These are phyloP conservation scores for Anthoptus insignis DNA, from an alignment of 2,888 invertebrate species.

Conservation along the genomic window DNA sequence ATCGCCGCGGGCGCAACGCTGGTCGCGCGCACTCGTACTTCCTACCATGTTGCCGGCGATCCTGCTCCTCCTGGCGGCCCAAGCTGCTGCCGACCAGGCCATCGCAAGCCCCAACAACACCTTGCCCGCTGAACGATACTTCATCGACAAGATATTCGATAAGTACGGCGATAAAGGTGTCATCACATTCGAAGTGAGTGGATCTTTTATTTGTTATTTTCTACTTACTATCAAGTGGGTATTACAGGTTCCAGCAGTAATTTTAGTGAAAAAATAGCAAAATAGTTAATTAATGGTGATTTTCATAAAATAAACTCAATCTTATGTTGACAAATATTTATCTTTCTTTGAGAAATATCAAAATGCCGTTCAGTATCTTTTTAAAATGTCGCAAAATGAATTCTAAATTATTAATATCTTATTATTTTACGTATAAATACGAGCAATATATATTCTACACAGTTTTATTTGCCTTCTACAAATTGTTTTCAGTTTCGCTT, in stretches of 20 bases:
- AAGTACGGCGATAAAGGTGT: conserved; percentile 86
- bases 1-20: conserved; percentile 61
- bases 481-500: background rate
- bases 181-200: conserved; percentile 85
- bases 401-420: too few relatives aligned
- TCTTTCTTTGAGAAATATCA: too few relatives aligned
- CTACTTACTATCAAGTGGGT: background rate
- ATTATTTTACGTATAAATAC: too few relatives aligned
- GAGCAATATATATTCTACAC: too few relatives aligned
- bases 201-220: conserved; percentile 42
- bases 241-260: too few relatives aligned
- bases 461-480: background rate
- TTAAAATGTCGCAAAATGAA: too few relatives aligned
- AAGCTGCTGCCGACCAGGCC: conserved; percentile 49
- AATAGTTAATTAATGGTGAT: too few relatives aligned
- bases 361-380: too few relatives aligned
- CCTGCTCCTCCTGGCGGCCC: conserved; percentile 68
- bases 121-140: conserved; percentile 76
- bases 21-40: conserved; percentile 59
- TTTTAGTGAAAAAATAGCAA: conserved; percentile 2
- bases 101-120: conserved; percentile 61
- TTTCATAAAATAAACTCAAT: too few relatives aligned
- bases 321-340: too few relatives aligned
- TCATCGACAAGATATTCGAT: conserved; percentile 84
- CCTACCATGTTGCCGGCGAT: conserved; percentile 70